Percentiles rank a stretch among this genome's conserved stretches.
phyloP scores from a whole-genome alignment of 2,888 invertebrate species.

The Himalopsyche tibetana region DNA sequence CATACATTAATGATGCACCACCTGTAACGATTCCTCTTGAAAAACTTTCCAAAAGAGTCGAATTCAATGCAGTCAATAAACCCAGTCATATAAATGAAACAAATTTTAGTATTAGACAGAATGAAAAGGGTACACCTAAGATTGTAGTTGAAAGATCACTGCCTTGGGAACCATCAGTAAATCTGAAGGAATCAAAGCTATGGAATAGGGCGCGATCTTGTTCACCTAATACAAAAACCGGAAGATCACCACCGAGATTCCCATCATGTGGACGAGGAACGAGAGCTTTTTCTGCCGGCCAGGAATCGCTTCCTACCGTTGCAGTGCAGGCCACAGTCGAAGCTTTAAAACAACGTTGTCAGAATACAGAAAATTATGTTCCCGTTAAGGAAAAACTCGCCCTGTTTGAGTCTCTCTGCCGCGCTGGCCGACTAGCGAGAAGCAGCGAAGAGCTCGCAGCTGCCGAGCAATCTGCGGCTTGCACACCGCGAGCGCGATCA shows the following conservation, averaged over 20 bases:
- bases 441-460: constrained; percentile 80
- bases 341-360: constrained; percentile 75
- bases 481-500: constrained; percentile 80
- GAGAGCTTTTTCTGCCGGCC: constrained; percentile 62
- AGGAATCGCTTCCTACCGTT: constrained; percentile 44
- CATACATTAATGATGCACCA: constrained; percentile 48
- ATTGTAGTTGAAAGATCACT: constrained; percentile 51
- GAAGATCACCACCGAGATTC: constrained; percentile 67
- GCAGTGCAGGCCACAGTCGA: constrained; percentile 69
- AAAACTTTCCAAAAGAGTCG: constrained; percentile 53
- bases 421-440: constrained; percentile 79
- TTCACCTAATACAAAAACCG: constrained; percentile 69
- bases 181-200: constrained; percentile 48
- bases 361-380: constrained; percentile 80
- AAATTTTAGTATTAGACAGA: neutral
- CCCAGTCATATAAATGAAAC: neutral
- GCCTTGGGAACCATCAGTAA: constrained; percentile 4
- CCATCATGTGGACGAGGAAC: constrained; percentile 52
- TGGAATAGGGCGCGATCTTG: constrained; percentile 72
- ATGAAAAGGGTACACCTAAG: constrained; percentile 47
- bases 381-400: constrained; percentile 84
- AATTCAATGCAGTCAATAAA: constrained; percentile 41
- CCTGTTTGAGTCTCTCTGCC: constrained; percentile 82
- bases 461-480: constrained; percentile 70
- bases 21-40: constrained; percentile 27